phyloP scores from a whole-genome alignment of 2,888 invertebrate species.

The Platerodrilus igneus region DNA sequence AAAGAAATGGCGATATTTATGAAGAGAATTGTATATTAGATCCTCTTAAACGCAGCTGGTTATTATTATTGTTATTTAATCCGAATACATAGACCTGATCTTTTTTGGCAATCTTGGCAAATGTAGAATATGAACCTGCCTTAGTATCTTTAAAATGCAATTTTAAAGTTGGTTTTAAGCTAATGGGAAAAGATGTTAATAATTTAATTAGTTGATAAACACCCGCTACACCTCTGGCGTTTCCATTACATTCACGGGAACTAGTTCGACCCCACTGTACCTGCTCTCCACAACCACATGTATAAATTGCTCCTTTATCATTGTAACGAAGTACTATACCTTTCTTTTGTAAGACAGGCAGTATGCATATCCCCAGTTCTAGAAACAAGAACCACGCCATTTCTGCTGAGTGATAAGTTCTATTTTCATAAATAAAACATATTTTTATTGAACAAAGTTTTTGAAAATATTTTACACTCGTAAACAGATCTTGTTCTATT shows the following conservation, averaged over 20 bases:
- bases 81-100: constrained; percentile 80
- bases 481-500: too few relatives aligned
- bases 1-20: constrained; percentile 42
- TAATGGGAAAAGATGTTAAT: constrained; percentile 58
- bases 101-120: constrained; percentile 61
- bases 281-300: constrained; percentile 90
- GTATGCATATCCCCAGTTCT: constrained; percentile 96
- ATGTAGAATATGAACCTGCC: constrained; percentile 85
- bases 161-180: constrained; percentile 50
- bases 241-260: constrained; percentile 62
- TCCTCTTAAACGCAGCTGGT: too few relatives aligned
- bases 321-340: too few relatives aligned
- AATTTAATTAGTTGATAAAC: constrained; percentile 47
- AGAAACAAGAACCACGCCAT: constrained; percentile 65
- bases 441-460: too few relatives aligned
- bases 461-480: too few relatives aligned
- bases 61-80: constrained; percentile 90
- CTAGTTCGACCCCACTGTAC: constrained; percentile 89
- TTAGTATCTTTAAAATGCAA: constrained; percentile 72
- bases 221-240: constrained; percentile 52
- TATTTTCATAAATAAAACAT: too few relatives aligned
- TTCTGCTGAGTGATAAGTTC: too few relatives aligned
- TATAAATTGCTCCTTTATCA: constrained; percentile 90
- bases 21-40: constrained; percentile 50
- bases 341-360: constrained; percentile 67